phyloP scores from a whole-genome alignment of 2,888 invertebrate species.

The Dicyrtoma fusca region DNA sequence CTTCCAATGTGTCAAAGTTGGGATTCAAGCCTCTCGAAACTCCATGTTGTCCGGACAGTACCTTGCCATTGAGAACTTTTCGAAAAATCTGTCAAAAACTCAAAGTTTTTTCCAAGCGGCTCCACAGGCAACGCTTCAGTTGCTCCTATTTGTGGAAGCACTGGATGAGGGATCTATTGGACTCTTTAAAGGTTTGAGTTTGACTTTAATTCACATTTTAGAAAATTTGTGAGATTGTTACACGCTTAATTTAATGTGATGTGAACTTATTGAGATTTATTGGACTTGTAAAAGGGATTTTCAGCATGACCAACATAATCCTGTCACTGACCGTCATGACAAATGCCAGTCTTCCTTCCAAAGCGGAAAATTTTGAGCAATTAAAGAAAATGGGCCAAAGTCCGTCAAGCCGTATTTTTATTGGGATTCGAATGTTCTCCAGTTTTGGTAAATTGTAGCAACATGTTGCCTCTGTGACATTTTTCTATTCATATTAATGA shows the following conservation, averaged over 20 bases:
- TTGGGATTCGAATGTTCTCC: slow-evolving; percentile 52
- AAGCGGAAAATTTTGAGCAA: slow-evolving; percentile 40
- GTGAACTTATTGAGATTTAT: not conserved
- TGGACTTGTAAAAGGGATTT: slow-evolving; percentile 24
- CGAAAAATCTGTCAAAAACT: slow-evolving; percentile 36
- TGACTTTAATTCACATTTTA: not conserved
- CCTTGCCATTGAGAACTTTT: slow-evolving; percentile 42
- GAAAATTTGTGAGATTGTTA: not conserved
- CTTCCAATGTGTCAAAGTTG: slow-evolving; percentile 30
- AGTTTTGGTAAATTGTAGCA: slow-evolving; percentile 47
- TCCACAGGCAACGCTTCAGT: slow-evolving; percentile 46
- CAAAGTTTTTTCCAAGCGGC: slow-evolving; percentile 50
- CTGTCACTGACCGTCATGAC: slow-evolving; percentile 50
- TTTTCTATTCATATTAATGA: too few species aligned
- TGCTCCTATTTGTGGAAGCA: slow-evolving; percentile 42
- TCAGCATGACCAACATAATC: slow-evolving; percentile 28
- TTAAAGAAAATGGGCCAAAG: slow-evolving; percentile 40
- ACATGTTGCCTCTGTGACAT: not conserved
- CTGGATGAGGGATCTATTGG: slow-evolving; percentile 12
- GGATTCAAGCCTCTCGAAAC: slow-evolving; percentile 17
- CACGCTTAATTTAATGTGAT: not conserved
- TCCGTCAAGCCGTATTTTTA: slow-evolving; percentile 44
- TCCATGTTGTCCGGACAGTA: slow-evolving; percentile 39
- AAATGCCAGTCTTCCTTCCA: slow-evolving; percentile 47
- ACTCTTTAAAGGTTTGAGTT: slow-evolving; percentile 23